phyloP scores from a whole-genome alignment of 2,797 vertebrate genomes.

The Xenops minutus region DNA sequence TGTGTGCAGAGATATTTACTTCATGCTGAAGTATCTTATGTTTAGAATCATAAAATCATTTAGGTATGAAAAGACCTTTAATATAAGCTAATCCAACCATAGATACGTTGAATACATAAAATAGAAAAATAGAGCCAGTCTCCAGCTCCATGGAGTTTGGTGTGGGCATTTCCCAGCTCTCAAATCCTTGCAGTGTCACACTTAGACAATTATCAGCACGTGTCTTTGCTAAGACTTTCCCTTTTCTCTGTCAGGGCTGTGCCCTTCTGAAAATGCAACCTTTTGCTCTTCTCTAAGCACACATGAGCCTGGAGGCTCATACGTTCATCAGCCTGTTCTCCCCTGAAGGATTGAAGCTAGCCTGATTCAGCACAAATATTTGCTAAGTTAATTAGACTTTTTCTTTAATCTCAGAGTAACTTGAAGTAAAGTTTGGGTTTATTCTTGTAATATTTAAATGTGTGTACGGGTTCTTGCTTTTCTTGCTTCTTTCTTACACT shows the following conservation, averaged over 20 bases:
- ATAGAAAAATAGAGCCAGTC: background rate
- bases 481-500: background rate
- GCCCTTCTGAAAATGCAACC: background rate
- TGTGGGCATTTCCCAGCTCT: background rate
- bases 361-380: slow-evolving; percentile 39
- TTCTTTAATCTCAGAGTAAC: background rate
- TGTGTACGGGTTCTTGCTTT: accelerated
- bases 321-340: background rate
- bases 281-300: background rate
- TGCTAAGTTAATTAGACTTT: slow-evolving; percentile 1
- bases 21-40: background rate
- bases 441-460: background rate
- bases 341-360: background rate
- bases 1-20: accelerated
- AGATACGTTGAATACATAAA: background rate
- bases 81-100: background rate
- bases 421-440: background rate
- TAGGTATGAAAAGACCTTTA: background rate
- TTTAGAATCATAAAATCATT: background rate
- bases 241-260: background rate
- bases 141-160: accelerated
- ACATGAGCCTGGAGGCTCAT: background rate
- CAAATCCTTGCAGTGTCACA: background rate
- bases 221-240: background rate
- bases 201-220: background rate